Evolutionary conservation across 2,888 invertebrate species (phyloP).

Genomic region (Lasioglossum pauxillum): DNA sequence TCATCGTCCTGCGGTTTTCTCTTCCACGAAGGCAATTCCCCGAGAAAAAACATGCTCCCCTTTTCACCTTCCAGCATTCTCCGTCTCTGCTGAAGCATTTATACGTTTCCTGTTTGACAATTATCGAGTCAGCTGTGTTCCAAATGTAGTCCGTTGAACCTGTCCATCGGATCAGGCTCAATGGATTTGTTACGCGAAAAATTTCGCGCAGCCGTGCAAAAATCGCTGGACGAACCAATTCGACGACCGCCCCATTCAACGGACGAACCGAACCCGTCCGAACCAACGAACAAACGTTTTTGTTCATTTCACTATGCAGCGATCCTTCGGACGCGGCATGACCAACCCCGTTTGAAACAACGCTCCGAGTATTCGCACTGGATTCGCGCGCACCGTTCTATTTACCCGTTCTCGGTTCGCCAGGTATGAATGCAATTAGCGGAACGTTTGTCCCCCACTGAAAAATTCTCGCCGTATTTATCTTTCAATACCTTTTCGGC

Average conservation of each 20-base stretch:
- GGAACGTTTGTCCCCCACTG: background rate
- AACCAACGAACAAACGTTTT: constrained; percentile 19
- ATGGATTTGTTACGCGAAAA: constrained; percentile 5
- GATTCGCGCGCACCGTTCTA: background rate
- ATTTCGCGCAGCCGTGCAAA: constrained; percentile 2
- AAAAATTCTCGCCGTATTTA: constrained; percentile 15
- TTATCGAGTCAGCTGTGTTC: background rate
- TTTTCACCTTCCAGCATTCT: background rate
- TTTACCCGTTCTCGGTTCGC: constrained; percentile 17
- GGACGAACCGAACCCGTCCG: constrained; percentile 9
- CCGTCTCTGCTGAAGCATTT: background rate
- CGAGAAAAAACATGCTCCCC: background rate
- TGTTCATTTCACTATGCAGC: constrained; percentile 6
- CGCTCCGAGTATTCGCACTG: constrained; percentile 9
- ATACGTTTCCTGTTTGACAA: background rate
- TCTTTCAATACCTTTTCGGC: background rate
- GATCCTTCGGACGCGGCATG: constrained; percentile 14
- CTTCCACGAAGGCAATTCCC: constrained; percentile 5
- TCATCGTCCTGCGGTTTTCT: constrained; percentile 16
- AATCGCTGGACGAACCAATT: background rate
- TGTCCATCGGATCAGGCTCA: background rate
- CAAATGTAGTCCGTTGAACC: background rate
- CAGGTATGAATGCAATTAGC: constrained; percentile 30
- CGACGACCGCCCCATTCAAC: background rate
- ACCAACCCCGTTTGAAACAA: constrained; percentile 36